phyloP scores from a whole-genome alignment of 2,888 invertebrate species.

The Ephialtes manifestator region DNA sequence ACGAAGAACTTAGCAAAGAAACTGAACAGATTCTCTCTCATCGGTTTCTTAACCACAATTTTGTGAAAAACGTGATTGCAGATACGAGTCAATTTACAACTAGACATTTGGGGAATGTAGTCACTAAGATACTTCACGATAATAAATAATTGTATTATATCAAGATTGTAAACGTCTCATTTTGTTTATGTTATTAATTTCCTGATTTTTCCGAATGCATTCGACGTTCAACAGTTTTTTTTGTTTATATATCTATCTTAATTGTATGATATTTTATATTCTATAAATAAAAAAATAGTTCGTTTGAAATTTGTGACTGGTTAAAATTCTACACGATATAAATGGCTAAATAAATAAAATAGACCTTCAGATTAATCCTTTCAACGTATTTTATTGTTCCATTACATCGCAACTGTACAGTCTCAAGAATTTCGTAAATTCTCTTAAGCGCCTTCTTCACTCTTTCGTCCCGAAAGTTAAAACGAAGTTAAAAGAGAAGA shows the following conservation, averaged over 20 bases:
- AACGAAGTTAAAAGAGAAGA: constrained; percentile 38
- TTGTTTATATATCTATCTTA: too few species aligned
- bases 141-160: constrained; percentile 11
- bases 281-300: too few species aligned
- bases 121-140: constrained; percentile 37
- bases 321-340: too few species aligned
- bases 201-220: too few species aligned
- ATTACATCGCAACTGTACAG: constrained; percentile 73
- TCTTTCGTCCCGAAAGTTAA: constrained; percentile 52
- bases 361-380: constrained; percentile 35
- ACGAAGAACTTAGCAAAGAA: constrained; percentile 66
- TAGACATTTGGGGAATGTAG: constrained; percentile 65
- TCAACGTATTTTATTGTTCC: constrained; percentile 77
- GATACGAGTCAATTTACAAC: constrained; percentile 73
- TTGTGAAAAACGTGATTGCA: constrained; percentile 71
- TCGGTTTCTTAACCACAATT: constrained; percentile 76
- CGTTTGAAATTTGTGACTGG: too few species aligned
- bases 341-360: not conserved
- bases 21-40: constrained; percentile 73
- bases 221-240: too few species aligned
- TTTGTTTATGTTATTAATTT: too few species aligned
- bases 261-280: not conserved
- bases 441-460: constrained; percentile 65
- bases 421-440: constrained; percentile 62
- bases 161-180: not conserved